Base-by-base conservation (phyloP, 35 echinoderm and acorn worm genomes). In the Antedon bifida region DNA sequence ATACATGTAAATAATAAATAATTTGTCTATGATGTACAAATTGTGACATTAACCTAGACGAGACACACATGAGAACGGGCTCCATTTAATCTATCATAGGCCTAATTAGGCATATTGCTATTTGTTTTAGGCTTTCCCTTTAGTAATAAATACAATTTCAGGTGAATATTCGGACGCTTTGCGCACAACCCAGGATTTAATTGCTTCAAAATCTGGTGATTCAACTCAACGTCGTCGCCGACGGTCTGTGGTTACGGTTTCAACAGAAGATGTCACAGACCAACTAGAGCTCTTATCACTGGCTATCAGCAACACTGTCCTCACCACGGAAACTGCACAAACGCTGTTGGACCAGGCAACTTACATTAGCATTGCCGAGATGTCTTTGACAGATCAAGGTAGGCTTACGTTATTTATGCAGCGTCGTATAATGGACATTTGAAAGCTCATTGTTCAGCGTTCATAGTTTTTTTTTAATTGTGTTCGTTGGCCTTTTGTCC, bases 381-480 rank as follows among this genome's bases (percentile, higher is more conserved):
- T 96, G 86, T 31, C 79, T 5, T 76, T 91, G 0, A 73, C 32
- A 23, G 89, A 91, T 83, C 93, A 91, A 91, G 75, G 93, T 96
- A 84, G n/a, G n/a, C n/a, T n/a, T n/a, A n/a, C 76, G 89, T 82
- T 28, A 56, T 30, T 31, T 77, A n/a, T 21, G 23, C 21, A 3
- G 5, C 45, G 34, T 12, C 36, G 30, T 7, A 64, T 7, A 64
- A 3, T 1, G 29, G 30, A 26, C 16, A 46, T 30, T 46, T 30
- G 44, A 46, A 45, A 38, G 0, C 14, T 14, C 0, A 29, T 29
- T 85, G 30, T 31, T 26, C 29, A 34, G 73, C 5, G 3, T 83
- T 83, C 38, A 74, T 30, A 39, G 34, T 33, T 32, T 17, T 84
- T 9, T 75, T 26, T n/a, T n/a, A n/a, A n/a, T 30, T 73, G 31